A percentile compares a stretch with the other conserved stretches of the same genome.
phyloP scores from a whole-genome alignment of 2,113 vertebrate genomes.

The Aix galericulata region DNA sequence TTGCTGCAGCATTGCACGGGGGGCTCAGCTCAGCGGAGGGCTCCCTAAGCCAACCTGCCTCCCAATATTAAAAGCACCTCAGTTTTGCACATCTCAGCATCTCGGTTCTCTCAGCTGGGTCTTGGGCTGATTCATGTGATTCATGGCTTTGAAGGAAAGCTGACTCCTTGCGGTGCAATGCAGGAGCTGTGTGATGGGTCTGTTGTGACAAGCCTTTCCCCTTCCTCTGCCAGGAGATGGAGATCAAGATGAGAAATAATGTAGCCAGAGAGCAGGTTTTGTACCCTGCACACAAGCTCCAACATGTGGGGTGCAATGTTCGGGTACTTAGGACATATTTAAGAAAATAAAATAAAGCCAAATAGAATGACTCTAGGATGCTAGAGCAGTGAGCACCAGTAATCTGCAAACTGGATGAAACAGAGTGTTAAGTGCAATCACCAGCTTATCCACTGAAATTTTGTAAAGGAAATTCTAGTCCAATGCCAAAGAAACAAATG shows the following conservation, averaged over 20 bases:
- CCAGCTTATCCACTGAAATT: not conserved
- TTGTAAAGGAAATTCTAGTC: not conserved
- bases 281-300: not conserved
- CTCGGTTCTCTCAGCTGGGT: not conserved
- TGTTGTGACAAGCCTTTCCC: not conserved
- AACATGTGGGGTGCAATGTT: rapidly evolving
- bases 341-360: not conserved
- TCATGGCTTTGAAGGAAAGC: not conserved
- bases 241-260: not conserved
- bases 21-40: not conserved
- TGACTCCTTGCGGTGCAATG: not conserved
- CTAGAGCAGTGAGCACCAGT: not conserved
- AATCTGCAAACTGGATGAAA: not conserved
- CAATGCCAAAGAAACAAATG: not conserved
- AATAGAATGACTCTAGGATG: not conserved
- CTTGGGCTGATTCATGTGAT: not conserved
- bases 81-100: not conserved
- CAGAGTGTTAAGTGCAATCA: not conserved
- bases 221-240: not conserved
- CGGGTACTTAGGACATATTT: not conserved
- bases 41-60: not conserved
- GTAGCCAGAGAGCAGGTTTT: not conserved
- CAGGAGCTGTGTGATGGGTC: not conserved
- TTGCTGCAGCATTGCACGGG: rapidly evolving
- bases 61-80: not conserved